A percentile compares a stretch with the other conserved stretches of the same genome.
Conservation (phyloP, 2,888 invertebrate genomes). For the Rhingia rostrata region DNA sequence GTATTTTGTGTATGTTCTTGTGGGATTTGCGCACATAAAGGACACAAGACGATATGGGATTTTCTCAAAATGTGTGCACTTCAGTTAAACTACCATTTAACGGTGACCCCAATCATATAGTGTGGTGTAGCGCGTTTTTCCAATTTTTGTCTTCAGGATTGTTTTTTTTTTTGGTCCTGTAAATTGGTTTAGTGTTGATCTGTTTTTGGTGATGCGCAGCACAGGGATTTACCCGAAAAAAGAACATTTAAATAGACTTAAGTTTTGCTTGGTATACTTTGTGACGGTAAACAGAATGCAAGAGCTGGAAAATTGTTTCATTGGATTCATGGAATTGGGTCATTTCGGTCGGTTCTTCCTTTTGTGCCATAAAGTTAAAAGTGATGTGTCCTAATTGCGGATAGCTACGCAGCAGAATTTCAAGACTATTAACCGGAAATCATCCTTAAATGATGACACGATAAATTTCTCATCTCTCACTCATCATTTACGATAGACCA, state of each 20-base stretch:
- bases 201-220: conserved; percentile 40
- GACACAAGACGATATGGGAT: conserved; percentile 63
- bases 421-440: not conserved
- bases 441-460: not conserved
- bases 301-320: conserved; percentile 7
- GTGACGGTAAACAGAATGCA: not conserved
- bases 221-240: conserved; percentile 17
- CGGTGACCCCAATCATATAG: conserved; percentile 64
- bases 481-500: not conserved
- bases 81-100: conserved; percentile 71
- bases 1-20: not conserved
- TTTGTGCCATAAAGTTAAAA: not conserved
- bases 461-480: not conserved
- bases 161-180: conserved; percentile 17
- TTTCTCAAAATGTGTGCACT: conserved; percentile 64
- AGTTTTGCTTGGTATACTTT: not conserved
- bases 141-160: not conserved
- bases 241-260: conserved; percentile 44
- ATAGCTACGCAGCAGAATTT: not conserved
- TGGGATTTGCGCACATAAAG: conserved; percentile 58
- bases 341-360: not conserved
- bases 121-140: conserved; percentile 26
- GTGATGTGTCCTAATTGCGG: not conserved
- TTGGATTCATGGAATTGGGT: not conserved
- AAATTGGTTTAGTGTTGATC: conserved; percentile 71